These are phyloP conservation scores for Leptinotarsa undecemlineata DNA, from an alignment of 1,140 invertebrate species.

Conservation along the genomic window DNA sequence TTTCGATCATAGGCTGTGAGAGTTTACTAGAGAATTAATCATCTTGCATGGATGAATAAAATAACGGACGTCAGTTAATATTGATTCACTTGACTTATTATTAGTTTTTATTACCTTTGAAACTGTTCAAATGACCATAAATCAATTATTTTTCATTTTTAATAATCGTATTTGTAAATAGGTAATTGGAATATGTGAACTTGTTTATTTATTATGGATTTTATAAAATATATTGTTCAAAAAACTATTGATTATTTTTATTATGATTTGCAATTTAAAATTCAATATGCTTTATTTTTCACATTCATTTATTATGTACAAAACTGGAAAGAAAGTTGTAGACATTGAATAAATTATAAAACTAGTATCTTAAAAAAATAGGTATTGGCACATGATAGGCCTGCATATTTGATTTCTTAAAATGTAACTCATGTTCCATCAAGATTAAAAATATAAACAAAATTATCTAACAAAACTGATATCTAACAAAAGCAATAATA, in stretches of 20 bases:
- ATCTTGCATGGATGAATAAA: too few species aligned
- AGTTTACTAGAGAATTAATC: too few species aligned
- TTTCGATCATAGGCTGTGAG: too few species aligned
- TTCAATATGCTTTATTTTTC: background rate
- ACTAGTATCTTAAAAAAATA: slow-evolving; percentile 4
- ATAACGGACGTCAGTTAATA: too few species aligned
- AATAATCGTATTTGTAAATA: background rate
- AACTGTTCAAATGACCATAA: background rate
- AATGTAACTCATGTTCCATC: slow-evolving; percentile 1
- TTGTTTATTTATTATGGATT: slow-evolving; percentile 1
- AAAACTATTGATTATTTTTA: background rate
- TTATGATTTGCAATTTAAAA: background rate
- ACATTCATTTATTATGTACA: background rate
- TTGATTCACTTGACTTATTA: too few species aligned
- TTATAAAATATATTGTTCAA: background rate
- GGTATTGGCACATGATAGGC: slow-evolving; percentile 37
- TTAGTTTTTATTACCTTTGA: too few species aligned
- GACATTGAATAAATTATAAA: slow-evolving; percentile 12
- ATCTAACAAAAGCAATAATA: background rate
- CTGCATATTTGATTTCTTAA: slow-evolving; percentile 30
- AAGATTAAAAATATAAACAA: slow-evolving; percentile 13
- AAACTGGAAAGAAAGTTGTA: background rate
- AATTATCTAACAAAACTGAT: background rate
- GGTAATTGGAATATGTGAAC: background rate
- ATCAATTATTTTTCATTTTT: slow-evolving; percentile 13